Evolutionary conservation across 2,888 invertebrate species (phyloP).

Genomic region (Aporophyla lueneburgensis): DNA sequence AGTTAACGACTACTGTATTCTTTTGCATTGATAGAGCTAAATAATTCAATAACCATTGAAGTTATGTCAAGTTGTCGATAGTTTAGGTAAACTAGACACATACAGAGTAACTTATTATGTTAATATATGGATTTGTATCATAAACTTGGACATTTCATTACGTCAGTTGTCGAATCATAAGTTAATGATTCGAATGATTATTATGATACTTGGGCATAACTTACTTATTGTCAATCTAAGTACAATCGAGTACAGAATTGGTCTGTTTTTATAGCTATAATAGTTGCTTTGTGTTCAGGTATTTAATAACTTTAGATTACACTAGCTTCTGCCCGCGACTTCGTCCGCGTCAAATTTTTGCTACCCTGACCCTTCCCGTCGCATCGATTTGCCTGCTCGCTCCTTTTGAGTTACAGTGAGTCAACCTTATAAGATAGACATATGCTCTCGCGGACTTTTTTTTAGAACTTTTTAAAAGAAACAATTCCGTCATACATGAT

Average conservation of each 20-base stretch:
- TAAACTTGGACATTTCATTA: constrained; percentile 14
- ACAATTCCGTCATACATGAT: no score
- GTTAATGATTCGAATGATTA: constrained; percentile 36
- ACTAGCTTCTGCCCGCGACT: no score
- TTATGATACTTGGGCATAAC: constrained; percentile 20
- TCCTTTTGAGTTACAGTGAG: no score
- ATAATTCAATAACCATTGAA: constrained; percentile 7
- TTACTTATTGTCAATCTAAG: not conserved
- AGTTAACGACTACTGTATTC: no score
- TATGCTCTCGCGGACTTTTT: no score
- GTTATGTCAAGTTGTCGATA: not conserved
- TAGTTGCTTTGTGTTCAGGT: not conserved
- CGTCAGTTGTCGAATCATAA: constrained; percentile 18
- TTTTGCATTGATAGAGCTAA: not conserved
- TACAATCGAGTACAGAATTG: constrained; percentile 18
- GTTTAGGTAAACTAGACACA: constrained; percentile 14
- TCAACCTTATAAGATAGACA: no score
- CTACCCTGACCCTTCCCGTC: no score
- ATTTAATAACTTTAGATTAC: not conserved
- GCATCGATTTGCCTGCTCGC: no score
- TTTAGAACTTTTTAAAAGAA: no score
- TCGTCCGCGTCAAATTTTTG: no score
- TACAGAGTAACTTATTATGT: constrained; percentile 21
- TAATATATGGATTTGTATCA: constrained; percentile 19
- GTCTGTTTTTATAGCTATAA: no score